phyloP scores from a whole-genome alignment of 2,888 invertebrate genomes.

The Stenurella melanura region DNA sequence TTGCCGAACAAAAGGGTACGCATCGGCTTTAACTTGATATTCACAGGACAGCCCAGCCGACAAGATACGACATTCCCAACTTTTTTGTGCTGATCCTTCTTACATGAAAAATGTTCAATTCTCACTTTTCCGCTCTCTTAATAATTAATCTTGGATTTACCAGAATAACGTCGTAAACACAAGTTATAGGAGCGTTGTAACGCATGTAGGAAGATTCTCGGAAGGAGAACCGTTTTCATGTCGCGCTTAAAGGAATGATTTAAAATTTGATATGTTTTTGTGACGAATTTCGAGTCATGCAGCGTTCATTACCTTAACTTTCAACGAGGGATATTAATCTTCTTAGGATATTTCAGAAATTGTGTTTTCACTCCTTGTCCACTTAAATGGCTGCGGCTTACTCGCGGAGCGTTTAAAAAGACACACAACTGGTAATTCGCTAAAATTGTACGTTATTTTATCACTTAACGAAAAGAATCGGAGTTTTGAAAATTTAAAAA shows the following conservation, averaged over 20 bases:
- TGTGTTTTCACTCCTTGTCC: too few relatives aligned
- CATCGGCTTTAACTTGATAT: neutral
- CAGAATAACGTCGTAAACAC: neutral
- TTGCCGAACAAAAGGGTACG: neutral
- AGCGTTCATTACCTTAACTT: too few relatives aligned
- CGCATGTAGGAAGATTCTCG: neutral
- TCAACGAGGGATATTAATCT: too few relatives aligned
- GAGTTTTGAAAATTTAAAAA: too few relatives aligned
- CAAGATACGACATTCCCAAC: neutral
- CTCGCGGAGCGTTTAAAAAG: too few relatives aligned
- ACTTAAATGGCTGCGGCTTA: too few relatives aligned
- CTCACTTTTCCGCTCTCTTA: neutral
- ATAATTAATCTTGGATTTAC: neutral
- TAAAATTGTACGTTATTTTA: too few relatives aligned
- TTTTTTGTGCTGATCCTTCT: neutral
- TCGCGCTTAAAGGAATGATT: neutral
- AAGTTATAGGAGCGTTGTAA: neutral
- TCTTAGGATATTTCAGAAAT: too few relatives aligned
- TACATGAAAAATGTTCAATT: neutral
- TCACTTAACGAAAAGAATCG: too few relatives aligned
- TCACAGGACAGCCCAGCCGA: neutral
- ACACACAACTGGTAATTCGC: too few relatives aligned
- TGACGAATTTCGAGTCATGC: too few relatives aligned
- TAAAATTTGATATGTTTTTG: neutral
- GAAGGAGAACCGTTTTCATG: neutral